These are phyloP conservation scores for Esperia sulphurella DNA, from an alignment of 2,888 invertebrate genomes.

Conservation along the genomic window DNA sequence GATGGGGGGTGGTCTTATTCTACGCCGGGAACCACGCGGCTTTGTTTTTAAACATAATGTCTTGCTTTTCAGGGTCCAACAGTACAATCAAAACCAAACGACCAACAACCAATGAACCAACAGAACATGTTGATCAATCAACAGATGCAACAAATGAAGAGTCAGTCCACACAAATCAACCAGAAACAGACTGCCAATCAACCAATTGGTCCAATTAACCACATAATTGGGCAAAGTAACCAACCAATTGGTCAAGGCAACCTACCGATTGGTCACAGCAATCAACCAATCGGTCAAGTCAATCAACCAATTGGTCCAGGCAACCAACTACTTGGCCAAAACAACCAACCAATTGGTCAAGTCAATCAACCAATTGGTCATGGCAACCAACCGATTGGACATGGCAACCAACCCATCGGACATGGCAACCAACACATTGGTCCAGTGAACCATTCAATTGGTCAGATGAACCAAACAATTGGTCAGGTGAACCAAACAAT, in stretches of 20 bases:
- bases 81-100: constrained; percentile 19
- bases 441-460: constrained; percentile 7
- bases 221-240: constrained; percentile 5
- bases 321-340: constrained; percentile 1
- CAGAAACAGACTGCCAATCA: constrained; percentile 16
- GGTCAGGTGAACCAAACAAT: constrained; percentile 5
- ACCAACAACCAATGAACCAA: constrained; percentile 32
- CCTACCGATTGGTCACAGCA: constrained; percentile 9
- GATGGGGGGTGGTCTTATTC: too few species aligned
- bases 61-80: constrained; percentile 38
- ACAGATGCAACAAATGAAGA: constrained; percentile 26
- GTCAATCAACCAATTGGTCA: constrained; percentile 8
- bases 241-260: constrained; percentile 21
- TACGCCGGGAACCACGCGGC: too few species aligned
- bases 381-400: constrained; percentile 2
- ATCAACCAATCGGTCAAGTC: constrained; percentile 2
- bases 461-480: constrained; percentile 9
- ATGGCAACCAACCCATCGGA: neutral
- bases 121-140: constrained; percentile 36
- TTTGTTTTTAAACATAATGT: too few species aligned
- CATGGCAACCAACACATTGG: constrained; percentile 5
- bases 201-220: constrained; percentile 6
- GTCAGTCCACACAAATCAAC: constrained; percentile 14
- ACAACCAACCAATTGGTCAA: constrained; percentile 11
- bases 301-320: constrained; percentile 9